Conservation (phyloP, 2,797 vertebrate genomes). For the Lepus oiostolus region DNA sequence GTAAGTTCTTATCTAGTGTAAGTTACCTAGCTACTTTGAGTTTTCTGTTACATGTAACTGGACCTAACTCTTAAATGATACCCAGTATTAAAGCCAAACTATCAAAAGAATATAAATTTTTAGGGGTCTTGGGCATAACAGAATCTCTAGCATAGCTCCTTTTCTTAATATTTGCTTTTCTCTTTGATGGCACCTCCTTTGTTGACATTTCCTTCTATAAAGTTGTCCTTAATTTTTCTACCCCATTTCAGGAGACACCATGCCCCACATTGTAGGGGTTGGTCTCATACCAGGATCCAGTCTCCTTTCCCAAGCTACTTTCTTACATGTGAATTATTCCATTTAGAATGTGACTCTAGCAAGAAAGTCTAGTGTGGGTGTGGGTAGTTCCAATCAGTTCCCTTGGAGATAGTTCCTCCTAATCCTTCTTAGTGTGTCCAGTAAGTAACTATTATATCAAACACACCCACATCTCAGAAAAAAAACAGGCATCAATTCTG, state of each 20-base stretch:
- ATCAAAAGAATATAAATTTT: constrained; percentile 43
- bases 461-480: neutral
- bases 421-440: constrained; percentile 52
- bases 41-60: constrained; percentile 14
- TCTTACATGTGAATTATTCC: constrained; percentile 59
- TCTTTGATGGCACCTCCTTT: neutral
- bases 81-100: constrained; percentile 44
- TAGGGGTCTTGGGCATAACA: neutral
- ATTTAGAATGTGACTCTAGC: constrained; percentile 41
- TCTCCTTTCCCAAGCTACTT: constrained; percentile 56
- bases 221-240: neutral
- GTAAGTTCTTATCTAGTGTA: constrained; percentile 9
- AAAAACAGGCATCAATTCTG: constrained; percentile 18
- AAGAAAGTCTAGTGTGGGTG: constrained; percentile 10
- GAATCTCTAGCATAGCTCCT: neutral
- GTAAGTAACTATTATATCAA: constrained; percentile 23
- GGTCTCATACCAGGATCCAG: neutral
- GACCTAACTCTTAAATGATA: constrained; percentile 29
- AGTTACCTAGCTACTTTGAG: constrained; percentile 6
- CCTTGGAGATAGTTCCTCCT: constrained; percentile 39
- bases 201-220: constrained; percentile 47
- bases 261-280: neutral
- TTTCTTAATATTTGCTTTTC: neutral
- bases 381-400: neutral
- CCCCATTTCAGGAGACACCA: neutral